Percentiles rank a stretch among this genome's conserved stretches.
Conservation (phyloP, 2,888 invertebrate species). For the Plutella xylostella region DNA sequence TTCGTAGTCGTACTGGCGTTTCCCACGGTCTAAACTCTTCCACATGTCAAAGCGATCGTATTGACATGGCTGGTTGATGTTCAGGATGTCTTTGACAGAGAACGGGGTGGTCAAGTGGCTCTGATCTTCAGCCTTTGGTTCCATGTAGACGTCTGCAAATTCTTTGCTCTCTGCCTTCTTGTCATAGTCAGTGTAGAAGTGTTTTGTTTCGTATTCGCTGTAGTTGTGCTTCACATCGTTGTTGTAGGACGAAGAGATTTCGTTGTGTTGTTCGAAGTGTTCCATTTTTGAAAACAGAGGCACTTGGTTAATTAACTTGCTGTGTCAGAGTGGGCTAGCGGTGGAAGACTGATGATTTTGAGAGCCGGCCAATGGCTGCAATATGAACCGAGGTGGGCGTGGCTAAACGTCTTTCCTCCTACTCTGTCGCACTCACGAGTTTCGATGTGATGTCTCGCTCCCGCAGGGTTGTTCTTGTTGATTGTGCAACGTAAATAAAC, state of each 20-base stretch:
- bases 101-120: slow-evolving; percentile 47
- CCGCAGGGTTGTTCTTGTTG: slow-evolving; percentile 32
- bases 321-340: slow-evolving; percentile 45
- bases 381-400: slow-evolving; percentile 41
- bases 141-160: slow-evolving; percentile 23
- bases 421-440: slow-evolving; percentile 24
- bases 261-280: slow-evolving; percentile 49
- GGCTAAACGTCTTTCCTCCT: slow-evolving; percentile 25
- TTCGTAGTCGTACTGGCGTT: slow-evolving; percentile 38
- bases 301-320: slow-evolving; percentile 23
- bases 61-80: slow-evolving; percentile 41
- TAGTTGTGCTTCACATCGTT: slow-evolving; percentile 42
- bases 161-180: slow-evolving; percentile 22
- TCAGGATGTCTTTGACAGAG: slow-evolving; percentile 55
- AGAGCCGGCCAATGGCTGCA: slow-evolving; percentile 53
- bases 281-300: slow-evolving; percentile 39
- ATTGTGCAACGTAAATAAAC: slow-evolving; percentile 53
- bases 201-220: slow-evolving; percentile 33
- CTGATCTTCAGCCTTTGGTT: slow-evolving; percentile 30
- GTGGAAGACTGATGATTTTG: slow-evolving; percentile 54
- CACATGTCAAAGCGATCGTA: slow-evolving; percentile 47
- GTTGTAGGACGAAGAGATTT: slow-evolving; percentile 46
- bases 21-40: slow-evolving; percentile 38
- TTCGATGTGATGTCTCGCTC: slow-evolving; percentile 24
- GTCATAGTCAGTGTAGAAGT: slow-evolving; percentile 27